Evolutionary conservation across 2,888 invertebrate genomes (phyloP).

Genomic region (Synanthedon tipuliformis): DNA sequence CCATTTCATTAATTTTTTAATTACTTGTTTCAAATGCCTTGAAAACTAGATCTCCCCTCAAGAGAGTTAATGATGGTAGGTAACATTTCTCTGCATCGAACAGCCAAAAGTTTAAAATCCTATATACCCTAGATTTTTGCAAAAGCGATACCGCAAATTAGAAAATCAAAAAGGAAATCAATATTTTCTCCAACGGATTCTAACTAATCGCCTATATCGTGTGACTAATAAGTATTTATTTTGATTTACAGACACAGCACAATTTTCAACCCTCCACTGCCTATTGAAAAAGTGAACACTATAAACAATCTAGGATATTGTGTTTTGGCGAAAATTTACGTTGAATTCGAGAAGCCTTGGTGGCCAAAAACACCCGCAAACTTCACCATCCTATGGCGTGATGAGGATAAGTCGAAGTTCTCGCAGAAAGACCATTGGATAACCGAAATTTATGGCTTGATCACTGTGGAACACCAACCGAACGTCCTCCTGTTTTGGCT

Average conservation of each 20-base stretch:
- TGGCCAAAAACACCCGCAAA: constrained; percentile 65
- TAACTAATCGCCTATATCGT: constrained; percentile 4
- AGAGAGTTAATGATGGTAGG: no score
- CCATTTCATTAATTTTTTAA: no score
- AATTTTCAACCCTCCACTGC: constrained; percentile 72
- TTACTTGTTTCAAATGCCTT: no score
- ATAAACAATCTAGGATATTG: constrained; percentile 75
- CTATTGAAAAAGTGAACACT: constrained; percentile 62
- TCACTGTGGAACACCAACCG: constrained; percentile 71
- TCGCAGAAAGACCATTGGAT: constrained; percentile 67
- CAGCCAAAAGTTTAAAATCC: no score
- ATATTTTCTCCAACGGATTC: no score
- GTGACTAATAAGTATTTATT: no score
- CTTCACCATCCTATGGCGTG: constrained; percentile 69
- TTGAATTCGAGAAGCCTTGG: constrained; percentile 75
- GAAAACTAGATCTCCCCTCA: no score
- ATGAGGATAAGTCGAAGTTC: constrained; percentile 61
- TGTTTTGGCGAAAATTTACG: constrained; percentile 76
- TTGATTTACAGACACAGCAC: constrained; percentile 37
- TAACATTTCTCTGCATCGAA: no score
- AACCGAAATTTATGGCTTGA: constrained; percentile 71
- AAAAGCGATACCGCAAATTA: no score
- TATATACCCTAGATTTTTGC: no score
- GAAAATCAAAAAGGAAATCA: no score
- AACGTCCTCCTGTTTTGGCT: constrained; percentile 76